phyloP scores from a whole-genome alignment of 2,113 vertebrate genomes.

The Montifringilla adamsi region DNA sequence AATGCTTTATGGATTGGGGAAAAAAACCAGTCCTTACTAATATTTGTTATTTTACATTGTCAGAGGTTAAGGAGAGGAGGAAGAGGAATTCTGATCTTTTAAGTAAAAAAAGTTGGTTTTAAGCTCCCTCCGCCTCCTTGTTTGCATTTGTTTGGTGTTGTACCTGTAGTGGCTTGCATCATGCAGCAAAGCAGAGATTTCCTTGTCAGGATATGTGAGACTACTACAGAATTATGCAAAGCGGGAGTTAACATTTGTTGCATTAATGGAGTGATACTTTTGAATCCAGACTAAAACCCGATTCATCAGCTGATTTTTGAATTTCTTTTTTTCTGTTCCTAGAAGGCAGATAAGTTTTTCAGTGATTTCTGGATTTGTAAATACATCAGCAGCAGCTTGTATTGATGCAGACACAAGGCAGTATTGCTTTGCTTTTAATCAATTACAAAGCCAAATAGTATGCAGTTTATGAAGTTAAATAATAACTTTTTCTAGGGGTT shows the following conservation, averaged over 20 bases:
- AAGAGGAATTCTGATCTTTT: not conserved
- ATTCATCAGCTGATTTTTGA: not conserved
- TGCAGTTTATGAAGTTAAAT: not conserved
- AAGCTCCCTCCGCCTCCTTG: not conserved
- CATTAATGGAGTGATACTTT: not conserved
- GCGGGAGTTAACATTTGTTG: not conserved
- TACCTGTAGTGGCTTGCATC: not conserved
- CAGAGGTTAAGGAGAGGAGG: not conserved
- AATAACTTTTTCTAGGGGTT: not conserved
- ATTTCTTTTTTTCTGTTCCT: not conserved
- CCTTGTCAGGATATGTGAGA: not conserved
- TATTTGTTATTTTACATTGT: not conserved
- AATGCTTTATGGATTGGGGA: not conserved
- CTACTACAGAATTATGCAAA: accelerated
- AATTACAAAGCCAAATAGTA: not conserved
- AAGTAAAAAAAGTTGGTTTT: not conserved
- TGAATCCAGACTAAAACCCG: not conserved
- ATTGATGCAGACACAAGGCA: too few relatives aligned
- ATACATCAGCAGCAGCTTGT: not conserved
- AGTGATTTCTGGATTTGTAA: not conserved
- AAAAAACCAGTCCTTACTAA: not conserved
- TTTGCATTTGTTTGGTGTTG: not conserved
- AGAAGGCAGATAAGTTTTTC: not conserved
- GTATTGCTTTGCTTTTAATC: not conserved
- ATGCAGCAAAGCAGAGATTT: not conserved